Conservation (phyloP, 2,888 invertebrate species). For the Sepioteuthis lessoniana region DNA sequence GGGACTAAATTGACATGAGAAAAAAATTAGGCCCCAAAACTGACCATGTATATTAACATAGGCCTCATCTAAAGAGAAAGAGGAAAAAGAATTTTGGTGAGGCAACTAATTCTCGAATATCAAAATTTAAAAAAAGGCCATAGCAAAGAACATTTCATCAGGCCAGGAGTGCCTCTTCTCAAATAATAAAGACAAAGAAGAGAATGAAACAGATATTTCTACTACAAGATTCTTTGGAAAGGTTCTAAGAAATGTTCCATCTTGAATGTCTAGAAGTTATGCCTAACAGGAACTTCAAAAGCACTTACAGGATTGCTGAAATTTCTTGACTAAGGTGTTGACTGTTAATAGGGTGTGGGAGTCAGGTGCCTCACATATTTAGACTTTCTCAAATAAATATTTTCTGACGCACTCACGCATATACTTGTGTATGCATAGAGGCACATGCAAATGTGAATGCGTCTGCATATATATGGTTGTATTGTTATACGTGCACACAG, state of each 20-base stretch:
- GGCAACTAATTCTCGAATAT: not conserved
- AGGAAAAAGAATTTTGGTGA: not conserved
- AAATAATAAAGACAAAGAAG: not conserved
- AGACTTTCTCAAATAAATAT: not conserved
- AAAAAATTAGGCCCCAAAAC: not conserved
- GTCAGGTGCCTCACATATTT: not conserved
- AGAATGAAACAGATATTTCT: not conserved
- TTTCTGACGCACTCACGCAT: not conserved
- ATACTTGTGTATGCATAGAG: not conserved
- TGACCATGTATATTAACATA: not conserved
- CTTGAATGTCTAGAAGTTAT: not conserved
- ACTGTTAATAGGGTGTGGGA: constrained; percentile 10
- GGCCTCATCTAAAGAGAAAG: not conserved
- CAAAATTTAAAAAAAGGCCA: not conserved
- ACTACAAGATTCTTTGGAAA: not conserved
- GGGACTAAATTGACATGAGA: not conserved
- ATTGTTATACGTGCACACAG: not conserved
- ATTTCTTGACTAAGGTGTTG: not conserved
- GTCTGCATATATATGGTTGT: not conserved
- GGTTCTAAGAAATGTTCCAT: not conserved
- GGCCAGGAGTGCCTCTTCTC: not conserved
- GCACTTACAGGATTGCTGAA: not conserved
- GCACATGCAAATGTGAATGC: not conserved
- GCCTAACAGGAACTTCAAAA: not conserved
- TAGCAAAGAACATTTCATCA: no score